Base-by-base conservation (phyloP, 53 echinoderm and acorn worm genomes). In the Antedon mediterranea region DNA sequence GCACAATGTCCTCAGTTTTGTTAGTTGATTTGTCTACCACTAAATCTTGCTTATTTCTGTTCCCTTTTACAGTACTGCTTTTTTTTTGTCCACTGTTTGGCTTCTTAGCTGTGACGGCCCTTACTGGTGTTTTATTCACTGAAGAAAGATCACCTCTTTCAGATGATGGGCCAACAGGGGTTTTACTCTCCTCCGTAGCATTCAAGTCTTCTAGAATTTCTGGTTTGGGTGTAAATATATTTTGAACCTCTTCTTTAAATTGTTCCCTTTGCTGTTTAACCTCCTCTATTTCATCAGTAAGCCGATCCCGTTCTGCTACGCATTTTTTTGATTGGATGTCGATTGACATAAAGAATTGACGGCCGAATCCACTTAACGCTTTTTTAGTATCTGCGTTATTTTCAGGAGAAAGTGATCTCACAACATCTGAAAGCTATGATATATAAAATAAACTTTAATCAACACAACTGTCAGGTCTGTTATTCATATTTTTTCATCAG, bases 241-340 rank as follows among this genome's bases (percentile, higher is more conserved):
- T 80, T 57, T 88, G 78, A 20, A 83, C 88, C 1, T 94, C 85
- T 20, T 43, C 82, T 13, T 81, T 73, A 42, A 87, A 87, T 3
- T 87, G 81, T 23, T 91, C 89, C 74, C 84, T 80, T 77, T 91
- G 84, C 31, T 85, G 72, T 82, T 91, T 93, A 4, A 91, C 88
- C 31, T 83, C 89, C 23, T 94, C 85, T 3, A 91, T 76, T 34
- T 91, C 88, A 32, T 83, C 78, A 32, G 86, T 80, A 6, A 89
- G 87, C 27, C 73, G 29, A 75, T 91, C 88, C 41, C 90, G 81
- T 79, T 89, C 84, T 26, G 57, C 71, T 13, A 83, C 71, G 31
- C 87, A 81, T 29, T 81, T 83, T 43, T 34, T 30, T 1, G 41
- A 75, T 26, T 82, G 80, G 34, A n/a, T 15, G 0, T 89, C 85